These are phyloP conservation scores for Limnothrissa miodon DNA, from an alignment of 2,113 vertebrate species.

Conservation along the genomic window DNA sequence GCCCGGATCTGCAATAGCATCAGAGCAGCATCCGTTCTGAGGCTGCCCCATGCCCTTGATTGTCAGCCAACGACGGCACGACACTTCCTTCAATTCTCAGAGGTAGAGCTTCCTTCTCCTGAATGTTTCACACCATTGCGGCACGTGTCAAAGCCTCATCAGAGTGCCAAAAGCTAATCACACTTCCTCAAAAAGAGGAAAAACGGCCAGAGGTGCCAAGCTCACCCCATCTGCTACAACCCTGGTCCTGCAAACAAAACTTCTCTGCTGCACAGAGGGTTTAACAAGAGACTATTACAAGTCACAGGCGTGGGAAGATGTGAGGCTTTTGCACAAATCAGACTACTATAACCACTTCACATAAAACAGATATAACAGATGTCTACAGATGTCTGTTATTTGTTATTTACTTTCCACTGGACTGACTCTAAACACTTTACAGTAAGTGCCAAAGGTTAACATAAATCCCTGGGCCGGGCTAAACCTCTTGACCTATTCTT, in stretches of 20 bases:
- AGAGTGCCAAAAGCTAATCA: slow-evolving; percentile 35
- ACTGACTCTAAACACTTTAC: slow-evolving; percentile 22
- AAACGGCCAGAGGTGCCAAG: background rate
- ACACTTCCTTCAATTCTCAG: slow-evolving; percentile 30
- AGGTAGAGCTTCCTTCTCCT: slow-evolving; percentile 32
- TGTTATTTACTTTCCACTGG: slow-evolving; percentile 11
- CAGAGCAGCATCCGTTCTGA: background rate
- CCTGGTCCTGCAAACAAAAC: slow-evolving; percentile 16
- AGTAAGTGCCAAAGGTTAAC: slow-evolving; percentile 35
- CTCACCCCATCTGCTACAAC: slow-evolving; percentile 7
- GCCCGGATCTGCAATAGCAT: background rate
- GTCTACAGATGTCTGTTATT: slow-evolving; percentile 13
- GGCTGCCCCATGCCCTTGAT: background rate
- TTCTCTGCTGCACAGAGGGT: slow-evolving; percentile 1
- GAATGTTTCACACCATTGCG: slow-evolving; percentile 33
- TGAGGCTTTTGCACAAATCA: background rate
- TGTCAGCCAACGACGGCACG: slow-evolving; percentile 17
- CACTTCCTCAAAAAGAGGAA: slow-evolving; percentile 25
- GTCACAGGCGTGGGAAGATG: background rate
- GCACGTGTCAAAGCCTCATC: slow-evolving; percentile 25
- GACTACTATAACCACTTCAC: background rate
- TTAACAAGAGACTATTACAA: slow-evolving; percentile 21
- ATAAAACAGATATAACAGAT: slow-evolving; percentile 37
- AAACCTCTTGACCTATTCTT: slow-evolving; percentile 40
- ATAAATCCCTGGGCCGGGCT: slow-evolving; percentile 27